Evolutionary conservation across 2,113 vertebrate species (phyloP).

Genomic region (Steatornis caripensis): DNA sequence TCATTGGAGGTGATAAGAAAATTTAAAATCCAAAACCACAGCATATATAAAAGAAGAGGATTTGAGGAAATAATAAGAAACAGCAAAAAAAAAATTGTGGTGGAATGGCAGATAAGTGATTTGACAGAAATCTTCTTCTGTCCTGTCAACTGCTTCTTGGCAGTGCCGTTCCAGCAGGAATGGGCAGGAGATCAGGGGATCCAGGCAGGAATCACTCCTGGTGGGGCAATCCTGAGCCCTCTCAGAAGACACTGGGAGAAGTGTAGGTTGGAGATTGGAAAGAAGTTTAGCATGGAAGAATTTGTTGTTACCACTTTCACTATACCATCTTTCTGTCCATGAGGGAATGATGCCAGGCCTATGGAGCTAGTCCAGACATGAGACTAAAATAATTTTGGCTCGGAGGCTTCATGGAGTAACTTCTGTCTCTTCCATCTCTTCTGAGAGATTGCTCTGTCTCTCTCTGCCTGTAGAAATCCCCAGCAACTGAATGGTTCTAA

Average conservation of each 20-base stretch:
- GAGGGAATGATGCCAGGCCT: not conserved
- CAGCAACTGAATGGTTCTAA: not conserved
- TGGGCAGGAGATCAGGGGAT: not conserved
- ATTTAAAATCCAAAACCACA: not conserved
- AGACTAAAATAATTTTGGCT: slow-evolving; percentile 42
- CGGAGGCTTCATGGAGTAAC: not conserved
- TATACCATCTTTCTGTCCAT: not conserved
- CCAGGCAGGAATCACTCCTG: not conserved
- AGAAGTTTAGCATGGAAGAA: not conserved
- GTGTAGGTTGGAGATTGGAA: not conserved
- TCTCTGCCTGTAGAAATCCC: slow-evolving; percentile 4
- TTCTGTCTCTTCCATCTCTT: not conserved
- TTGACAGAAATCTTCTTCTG: not conserved
- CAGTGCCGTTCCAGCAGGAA: not conserved
- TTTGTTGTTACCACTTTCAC: not conserved
- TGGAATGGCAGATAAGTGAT: not conserved
- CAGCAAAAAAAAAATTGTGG: not conserved
- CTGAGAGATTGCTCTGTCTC: not conserved
- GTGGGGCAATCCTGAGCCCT: not conserved
- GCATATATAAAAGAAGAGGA: not conserved
- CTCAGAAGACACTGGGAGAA: not conserved
- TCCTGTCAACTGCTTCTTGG: not conserved
- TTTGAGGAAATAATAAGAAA: not conserved
- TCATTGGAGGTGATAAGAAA: not conserved
- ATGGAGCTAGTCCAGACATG: not conserved